Evolutionary conservation across 2,113 vertebrate species (phyloP).

Genomic region (Boulengeromyrus knoepffleri): DNA sequence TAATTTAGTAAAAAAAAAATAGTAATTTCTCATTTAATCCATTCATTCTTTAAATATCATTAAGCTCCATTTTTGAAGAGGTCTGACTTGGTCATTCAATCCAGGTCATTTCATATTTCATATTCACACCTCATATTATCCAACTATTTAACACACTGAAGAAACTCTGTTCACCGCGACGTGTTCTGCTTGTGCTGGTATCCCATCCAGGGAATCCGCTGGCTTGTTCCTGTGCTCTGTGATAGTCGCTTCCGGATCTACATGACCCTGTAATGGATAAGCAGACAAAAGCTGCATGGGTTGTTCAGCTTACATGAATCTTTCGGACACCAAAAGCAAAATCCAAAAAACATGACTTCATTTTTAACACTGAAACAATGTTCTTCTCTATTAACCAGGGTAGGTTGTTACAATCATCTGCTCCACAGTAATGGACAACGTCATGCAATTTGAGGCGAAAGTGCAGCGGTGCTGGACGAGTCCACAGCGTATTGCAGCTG

Average conservation of each 20-base stretch:
- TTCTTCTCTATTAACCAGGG: not conserved
- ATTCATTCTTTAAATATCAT: not conserved
- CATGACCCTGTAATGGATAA: not conserved
- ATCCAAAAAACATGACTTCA: not conserved
- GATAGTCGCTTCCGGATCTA: not conserved
- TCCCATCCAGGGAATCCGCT: not conserved
- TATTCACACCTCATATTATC: not conserved
- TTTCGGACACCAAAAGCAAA: not conserved
- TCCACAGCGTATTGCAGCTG: not conserved
- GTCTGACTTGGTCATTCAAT: not conserved
- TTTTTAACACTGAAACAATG: not conserved
- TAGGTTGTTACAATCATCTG: not conserved
- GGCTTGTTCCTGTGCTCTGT: not conserved
- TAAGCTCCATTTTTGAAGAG: not conserved
- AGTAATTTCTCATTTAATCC: not conserved
- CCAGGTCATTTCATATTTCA: not conserved
- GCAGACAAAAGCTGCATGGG: not conserved
- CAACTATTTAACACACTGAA: not conserved
- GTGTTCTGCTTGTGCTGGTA: not conserved
- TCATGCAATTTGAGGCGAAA: not conserved
- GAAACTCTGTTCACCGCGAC: not conserved
- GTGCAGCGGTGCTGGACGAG: not conserved
- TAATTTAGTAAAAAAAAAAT: slow-evolving; percentile 6
- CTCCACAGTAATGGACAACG: not conserved
- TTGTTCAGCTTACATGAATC: not conserved